Evolutionary conservation across 2,113 vertebrate species (phyloP).

Genomic region (Myotis yumanensis): DNA sequence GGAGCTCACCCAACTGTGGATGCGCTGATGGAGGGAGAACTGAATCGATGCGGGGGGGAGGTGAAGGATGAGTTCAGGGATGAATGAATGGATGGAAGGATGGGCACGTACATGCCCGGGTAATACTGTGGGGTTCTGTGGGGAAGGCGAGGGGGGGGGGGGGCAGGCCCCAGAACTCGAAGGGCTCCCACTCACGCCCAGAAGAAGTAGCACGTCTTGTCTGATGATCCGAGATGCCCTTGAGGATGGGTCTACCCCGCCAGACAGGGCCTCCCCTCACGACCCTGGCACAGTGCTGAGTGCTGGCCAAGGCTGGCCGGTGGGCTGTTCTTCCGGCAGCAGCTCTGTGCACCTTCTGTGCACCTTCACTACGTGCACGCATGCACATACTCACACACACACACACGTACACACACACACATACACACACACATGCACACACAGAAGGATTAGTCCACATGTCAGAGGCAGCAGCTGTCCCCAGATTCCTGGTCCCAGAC

Average conservation of each 20-base stretch:
- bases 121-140: neutral
- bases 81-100: neutral
- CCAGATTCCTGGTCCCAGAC: neutral
- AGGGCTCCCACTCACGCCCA: neutral
- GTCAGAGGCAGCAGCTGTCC: neutral
- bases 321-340: neutral
- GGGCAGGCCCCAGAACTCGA: neutral
- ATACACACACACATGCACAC: too few species aligned
- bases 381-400: too few species aligned
- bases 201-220: neutral
- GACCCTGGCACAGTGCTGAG: neutral
- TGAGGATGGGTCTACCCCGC: neutral
- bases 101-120: neutral
- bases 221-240: neutral
- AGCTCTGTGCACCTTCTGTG: neutral
- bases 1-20: neutral
- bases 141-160: neutral
- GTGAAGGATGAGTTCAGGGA: too few species aligned
- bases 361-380: too few species aligned
- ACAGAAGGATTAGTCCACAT: too few species aligned
- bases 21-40: too few species aligned
- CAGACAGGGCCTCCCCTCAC: neutral
- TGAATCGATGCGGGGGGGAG: fast-evolving
- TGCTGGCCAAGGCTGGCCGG: neutral
- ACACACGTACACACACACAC: too few species aligned